These are phyloP conservation scores for Cistogaster globosa DNA, from an alignment of 2,888 invertebrate genomes.

Conservation along the genomic window DNA sequence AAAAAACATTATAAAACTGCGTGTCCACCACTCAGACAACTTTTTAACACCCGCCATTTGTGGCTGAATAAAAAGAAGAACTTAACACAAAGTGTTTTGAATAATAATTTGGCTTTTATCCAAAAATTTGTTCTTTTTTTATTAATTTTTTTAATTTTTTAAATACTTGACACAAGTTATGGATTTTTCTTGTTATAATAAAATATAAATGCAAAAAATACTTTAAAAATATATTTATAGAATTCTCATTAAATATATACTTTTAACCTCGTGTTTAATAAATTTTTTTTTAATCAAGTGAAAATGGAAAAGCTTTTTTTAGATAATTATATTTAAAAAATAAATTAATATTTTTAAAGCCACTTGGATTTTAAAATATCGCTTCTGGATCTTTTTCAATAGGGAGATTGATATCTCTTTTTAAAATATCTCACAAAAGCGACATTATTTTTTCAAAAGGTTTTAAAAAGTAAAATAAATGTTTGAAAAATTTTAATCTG, in stretches of 20 bases:
- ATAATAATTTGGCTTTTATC: constrained; percentile 64
- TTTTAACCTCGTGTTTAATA: constrained; percentile 50
- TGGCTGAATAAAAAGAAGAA: constrained; percentile 23
- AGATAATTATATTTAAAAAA: too few species aligned
- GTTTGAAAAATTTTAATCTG: too few species aligned
- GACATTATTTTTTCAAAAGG: too few species aligned
- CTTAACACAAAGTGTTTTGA: constrained; percentile 47
- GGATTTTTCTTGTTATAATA: constrained; percentile 49
- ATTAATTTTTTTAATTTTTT: not conserved
- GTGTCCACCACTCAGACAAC: constrained; percentile 35
- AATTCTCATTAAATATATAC: constrained; percentile 2
- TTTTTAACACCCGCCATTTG: constrained; percentile 60
- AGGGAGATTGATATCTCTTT: too few species aligned
- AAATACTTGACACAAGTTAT: constrained; percentile 55
- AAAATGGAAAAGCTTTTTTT: not conserved
- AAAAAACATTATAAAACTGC: constrained; percentile 34
- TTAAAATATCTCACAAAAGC: too few species aligned
- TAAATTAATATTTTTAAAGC: too few species aligned
- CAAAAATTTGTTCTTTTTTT: constrained; percentile 50
- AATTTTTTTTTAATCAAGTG: not conserved
- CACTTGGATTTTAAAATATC: too few species aligned
- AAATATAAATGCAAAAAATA: constrained; percentile 41
- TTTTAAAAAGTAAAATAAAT: too few species aligned
- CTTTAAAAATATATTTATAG: constrained; percentile 20
- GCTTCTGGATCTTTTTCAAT: too few species aligned